A percentile compares a stretch with the other conserved stretches of the same genome.
Conservation (phyloP, 2,797 vertebrate genomes). For the Hemibagrus guttatus region DNA sequence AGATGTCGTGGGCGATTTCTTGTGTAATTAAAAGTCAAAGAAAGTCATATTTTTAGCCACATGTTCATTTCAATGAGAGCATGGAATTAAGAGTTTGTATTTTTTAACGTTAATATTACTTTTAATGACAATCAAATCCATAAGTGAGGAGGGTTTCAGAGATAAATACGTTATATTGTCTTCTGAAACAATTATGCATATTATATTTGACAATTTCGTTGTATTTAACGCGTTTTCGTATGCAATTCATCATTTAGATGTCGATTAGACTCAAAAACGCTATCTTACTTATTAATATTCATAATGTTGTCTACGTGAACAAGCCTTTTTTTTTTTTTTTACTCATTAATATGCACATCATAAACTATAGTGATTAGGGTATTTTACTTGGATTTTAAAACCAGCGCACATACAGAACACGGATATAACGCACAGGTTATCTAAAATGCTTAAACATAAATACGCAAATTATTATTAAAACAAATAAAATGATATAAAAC, state of each 20-base stretch:
- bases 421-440: too few relatives aligned
- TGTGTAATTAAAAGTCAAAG: too few relatives aligned
- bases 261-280: too few relatives aligned
- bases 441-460: background rate
- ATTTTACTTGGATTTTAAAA: background rate
- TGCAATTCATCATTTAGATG: too few relatives aligned
- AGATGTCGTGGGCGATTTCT: background rate
- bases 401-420: too few relatives aligned
- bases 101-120: background rate
- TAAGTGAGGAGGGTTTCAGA: background rate
- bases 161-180: background rate
- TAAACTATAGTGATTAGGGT: background rate
- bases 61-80: too few relatives aligned
- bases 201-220: background rate
- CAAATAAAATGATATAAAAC: background rate
- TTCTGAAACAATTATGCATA: background rate
- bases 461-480: too few relatives aligned
- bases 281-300: too few relatives aligned
- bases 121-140: background rate
- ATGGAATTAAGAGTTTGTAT: background rate
- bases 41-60: too few relatives aligned
- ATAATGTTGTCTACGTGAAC: background rate
- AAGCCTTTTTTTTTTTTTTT: background rate
- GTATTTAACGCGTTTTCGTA: background rate
- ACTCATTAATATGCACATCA: background rate